Evolutionary conservation across 2,797 vertebrate genomes (phyloP).

Genomic region (Channallabes apus): DNA sequence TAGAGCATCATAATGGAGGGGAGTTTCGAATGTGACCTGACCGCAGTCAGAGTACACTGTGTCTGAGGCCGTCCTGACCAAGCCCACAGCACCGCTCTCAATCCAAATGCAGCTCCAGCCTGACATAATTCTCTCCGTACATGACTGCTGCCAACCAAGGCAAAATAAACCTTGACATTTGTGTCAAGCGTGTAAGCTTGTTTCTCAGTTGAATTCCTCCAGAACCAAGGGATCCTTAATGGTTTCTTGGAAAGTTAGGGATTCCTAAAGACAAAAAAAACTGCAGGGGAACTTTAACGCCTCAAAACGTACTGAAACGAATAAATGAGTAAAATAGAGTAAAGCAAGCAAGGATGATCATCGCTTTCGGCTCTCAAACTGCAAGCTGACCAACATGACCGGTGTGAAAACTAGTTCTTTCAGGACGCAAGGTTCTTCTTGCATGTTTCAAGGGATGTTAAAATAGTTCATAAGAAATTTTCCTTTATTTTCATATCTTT

Average conservation of each 20-base stretch:
- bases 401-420: background rate
- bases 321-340: background rate
- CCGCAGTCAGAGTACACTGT: background rate
- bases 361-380: background rate
- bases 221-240: background rate
- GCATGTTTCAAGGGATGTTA: background rate
- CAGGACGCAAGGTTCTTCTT: background rate
- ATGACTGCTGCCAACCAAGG: background rate
- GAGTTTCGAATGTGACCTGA: background rate
- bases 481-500: background rate
- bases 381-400: too few relatives aligned
- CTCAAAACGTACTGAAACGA: background rate
- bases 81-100: background rate
- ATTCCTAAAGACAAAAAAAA: background rate
- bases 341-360: background rate
- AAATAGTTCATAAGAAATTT: too few relatives aligned
- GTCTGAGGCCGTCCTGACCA: slow-evolving; percentile 1
- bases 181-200: background rate
- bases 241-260: background rate
- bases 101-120: background rate
- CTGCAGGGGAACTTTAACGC: background rate
- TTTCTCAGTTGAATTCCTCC: background rate
- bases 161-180: slow-evolving; percentile 27
- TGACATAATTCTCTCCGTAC: background rate
- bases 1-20: background rate